A percentile compares a stretch with the other conserved stretches of the same genome.
Conservation (phyloP, 2,888 invertebrate genomes). For the Acleris sparsana region DNA sequence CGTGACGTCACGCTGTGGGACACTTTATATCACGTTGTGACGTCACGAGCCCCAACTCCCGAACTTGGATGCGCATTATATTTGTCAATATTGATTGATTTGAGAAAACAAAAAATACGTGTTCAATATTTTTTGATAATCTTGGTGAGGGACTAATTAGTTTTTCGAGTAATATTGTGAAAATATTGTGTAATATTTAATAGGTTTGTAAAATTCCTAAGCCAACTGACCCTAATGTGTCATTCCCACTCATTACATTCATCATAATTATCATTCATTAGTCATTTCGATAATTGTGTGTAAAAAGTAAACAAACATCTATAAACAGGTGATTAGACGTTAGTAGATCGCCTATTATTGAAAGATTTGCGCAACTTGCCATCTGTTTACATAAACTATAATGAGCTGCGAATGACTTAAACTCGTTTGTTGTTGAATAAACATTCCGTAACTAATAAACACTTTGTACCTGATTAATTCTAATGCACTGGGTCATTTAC, state of each 20-base stretch:
- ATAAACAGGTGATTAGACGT: conserved; percentile 7
- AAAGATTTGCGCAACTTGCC: neutral
- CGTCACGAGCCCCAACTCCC: too few species aligned
- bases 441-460: neutral
- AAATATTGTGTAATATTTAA: neutral
- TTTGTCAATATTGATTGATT: too few species aligned
- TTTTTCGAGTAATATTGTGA: too few species aligned
- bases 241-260: neutral
- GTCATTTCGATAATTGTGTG: neutral
- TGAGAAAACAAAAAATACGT: too few species aligned
- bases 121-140: too few species aligned
- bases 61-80: too few species aligned
- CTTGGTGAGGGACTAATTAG: too few species aligned
- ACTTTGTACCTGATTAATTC: neutral
- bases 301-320: conserved; percentile 11
- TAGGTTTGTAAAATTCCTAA: neutral
- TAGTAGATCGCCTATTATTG: neutral
- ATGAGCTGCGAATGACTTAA: neutral
- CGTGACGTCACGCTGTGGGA: too few species aligned
- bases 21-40: too few species aligned
- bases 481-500: too few species aligned
- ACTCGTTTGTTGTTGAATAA: neutral
- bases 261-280: too few species aligned
- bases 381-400: neutral
- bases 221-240: neutral